Conservation (phyloP, 2,797 vertebrate genomes). For the Petrocephalus schoutedeni region DNA sequence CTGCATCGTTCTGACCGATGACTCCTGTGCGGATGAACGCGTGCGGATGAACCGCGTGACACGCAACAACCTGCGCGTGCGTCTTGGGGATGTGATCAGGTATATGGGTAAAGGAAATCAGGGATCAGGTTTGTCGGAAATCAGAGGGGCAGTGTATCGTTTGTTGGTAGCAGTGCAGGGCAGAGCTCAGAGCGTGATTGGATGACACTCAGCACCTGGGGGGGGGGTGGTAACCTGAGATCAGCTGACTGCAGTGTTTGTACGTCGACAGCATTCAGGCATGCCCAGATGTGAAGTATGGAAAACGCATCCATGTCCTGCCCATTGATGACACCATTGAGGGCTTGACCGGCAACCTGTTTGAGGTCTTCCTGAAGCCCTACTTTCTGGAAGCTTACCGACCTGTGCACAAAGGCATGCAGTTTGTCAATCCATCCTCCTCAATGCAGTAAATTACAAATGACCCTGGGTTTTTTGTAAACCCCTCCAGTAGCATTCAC, state of each 20-base stretch:
- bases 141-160: neutral
- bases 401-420: slow-evolving; percentile 51
- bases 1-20: slow-evolving; percentile 63
- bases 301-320: slow-evolving; percentile 51
- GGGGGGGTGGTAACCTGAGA: neutral
- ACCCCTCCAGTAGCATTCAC: neutral
- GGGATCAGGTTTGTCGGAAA: neutral
- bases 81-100: slow-evolving; percentile 68
- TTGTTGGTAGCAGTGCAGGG: neutral
- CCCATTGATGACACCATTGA: slow-evolving; percentile 54
- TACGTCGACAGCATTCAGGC: slow-evolving; percentile 42
- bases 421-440: neutral
- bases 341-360: slow-evolving; percentile 52
- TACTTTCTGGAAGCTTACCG: slow-evolving; percentile 56
- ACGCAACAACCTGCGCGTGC: slow-evolving; percentile 65
- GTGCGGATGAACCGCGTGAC: slow-evolving; percentile 65
- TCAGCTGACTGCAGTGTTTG: neutral
- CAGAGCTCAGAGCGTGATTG: neutral
- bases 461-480: neutral
- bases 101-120: slow-evolving; percentile 29
- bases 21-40: slow-evolving; percentile 52
- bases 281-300: slow-evolving; percentile 55
- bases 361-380: slow-evolving; percentile 54
- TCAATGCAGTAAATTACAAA: neutral
- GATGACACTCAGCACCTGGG: neutral